These are phyloP conservation scores for Stercorarius parasiticus DNA, from an alignment of 2,113 vertebrate species.

Conservation along the genomic window DNA sequence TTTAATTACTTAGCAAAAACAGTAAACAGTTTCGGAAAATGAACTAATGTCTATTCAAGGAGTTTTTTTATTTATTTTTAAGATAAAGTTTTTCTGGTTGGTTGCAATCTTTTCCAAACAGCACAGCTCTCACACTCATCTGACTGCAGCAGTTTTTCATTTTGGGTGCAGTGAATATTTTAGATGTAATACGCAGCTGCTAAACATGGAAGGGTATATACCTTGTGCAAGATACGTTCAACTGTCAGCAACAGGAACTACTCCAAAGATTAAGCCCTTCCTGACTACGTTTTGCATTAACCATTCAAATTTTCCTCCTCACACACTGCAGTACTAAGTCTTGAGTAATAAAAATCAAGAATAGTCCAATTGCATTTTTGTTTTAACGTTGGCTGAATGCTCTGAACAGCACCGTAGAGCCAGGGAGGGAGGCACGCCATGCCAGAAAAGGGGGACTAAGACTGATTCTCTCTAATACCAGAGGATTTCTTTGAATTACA, in stretches of 20 bases:
- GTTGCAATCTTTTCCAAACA: not conserved
- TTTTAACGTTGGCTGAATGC: not conserved
- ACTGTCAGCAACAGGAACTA: not conserved
- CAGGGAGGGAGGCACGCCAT: accelerated
- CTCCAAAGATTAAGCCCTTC: not conserved
- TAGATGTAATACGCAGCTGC: not conserved
- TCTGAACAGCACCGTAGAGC: not conserved
- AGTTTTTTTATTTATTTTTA: not conserved
- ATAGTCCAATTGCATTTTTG: not conserved
- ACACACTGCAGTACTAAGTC: not conserved
- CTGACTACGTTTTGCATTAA: not conserved
- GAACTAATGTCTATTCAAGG: not conserved
- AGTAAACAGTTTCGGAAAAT: not conserved
- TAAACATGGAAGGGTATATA: not conserved
- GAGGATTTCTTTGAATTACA: not conserved
- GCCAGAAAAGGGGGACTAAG: not conserved
- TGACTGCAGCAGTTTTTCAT: not conserved
- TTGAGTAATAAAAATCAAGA: not conserved
- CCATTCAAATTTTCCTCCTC: not conserved
- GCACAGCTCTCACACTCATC: not conserved
- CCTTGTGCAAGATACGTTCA: not conserved
- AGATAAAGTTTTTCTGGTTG: not conserved
- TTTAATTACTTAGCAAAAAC: not conserved
- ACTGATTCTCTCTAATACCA: not conserved
- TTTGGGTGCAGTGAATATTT: not conserved